phyloP scores from a whole-genome alignment of 2,113 vertebrate genomes.

The Odontesthes bonariensis region DNA sequence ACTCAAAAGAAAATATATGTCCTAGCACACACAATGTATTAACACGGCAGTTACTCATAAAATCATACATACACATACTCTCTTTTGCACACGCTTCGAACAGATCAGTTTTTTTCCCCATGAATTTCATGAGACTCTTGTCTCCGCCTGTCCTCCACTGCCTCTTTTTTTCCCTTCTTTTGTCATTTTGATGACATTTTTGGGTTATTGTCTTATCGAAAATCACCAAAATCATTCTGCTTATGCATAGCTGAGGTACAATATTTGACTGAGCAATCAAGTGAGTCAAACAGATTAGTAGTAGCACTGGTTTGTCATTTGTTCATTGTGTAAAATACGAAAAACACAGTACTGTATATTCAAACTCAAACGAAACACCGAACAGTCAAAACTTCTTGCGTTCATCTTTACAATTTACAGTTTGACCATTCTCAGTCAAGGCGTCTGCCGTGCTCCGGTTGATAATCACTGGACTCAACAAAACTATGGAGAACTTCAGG shows the following conservation, averaged over 20 bases:
- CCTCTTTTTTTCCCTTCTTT: neutral
- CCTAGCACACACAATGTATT: slow-evolving; percentile 17
- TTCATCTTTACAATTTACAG: neutral
- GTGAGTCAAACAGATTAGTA: too few relatives aligned
- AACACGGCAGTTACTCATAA: slow-evolving; percentile 31
- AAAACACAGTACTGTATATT: neutral
- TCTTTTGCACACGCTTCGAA: slow-evolving; percentile 11
- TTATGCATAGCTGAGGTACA: too few relatives aligned
- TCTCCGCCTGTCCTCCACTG: neutral
- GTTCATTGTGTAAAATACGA: too few relatives aligned
- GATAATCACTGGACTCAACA: neutral
- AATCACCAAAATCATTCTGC: too few relatives aligned
- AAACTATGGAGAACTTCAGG: neutral
- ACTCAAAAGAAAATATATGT: neutral
- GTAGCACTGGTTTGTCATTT: too few relatives aligned
- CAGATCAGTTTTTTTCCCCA: slow-evolving; percentile 55
- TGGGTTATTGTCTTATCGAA: too few relatives aligned
- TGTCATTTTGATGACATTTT: neutral
- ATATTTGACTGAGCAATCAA: too few relatives aligned
- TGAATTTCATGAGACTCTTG: slow-evolving; percentile 40
- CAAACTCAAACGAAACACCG: neutral
- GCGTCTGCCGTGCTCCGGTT: too few relatives aligned
- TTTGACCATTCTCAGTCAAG: neutral
- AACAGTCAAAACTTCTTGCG: neutral
- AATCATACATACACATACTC: slow-evolving; percentile 8